A percentile compares a stretch with the other conserved stretches of the same genome.
phyloP scores from a whole-genome alignment of 2,888 invertebrate genomes.

The Drosophila birchii region DNA sequence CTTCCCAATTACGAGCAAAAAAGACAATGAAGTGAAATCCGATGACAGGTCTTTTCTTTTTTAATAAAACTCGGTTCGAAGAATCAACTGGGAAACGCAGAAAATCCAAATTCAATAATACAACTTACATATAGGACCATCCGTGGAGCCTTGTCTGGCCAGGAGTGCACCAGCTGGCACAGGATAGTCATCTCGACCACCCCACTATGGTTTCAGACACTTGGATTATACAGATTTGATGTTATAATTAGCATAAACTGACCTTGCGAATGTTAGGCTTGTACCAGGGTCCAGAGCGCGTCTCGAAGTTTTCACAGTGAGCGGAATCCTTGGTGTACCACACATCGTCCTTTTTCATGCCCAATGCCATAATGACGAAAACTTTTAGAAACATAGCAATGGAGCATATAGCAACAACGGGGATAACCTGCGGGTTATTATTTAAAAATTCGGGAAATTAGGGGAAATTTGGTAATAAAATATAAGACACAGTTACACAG shows the following conservation, averaged over 20 bases:
- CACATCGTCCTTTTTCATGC: slow-evolving; percentile 71
- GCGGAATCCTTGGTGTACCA: slow-evolving; percentile 57
- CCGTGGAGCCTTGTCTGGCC: slow-evolving; percentile 54
- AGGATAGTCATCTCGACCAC: slow-evolving; percentile 39
- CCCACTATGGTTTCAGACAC: not conserved
- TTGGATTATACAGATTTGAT: not conserved
- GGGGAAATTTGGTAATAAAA: not conserved
- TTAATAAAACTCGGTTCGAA: not conserved
- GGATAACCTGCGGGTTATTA: slow-evolving; percentile 62
- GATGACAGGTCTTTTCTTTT: not conserved
- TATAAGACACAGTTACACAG: too few relatives aligned
- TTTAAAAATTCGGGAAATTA: not conserved
- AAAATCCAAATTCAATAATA: slow-evolving; percentile 6
- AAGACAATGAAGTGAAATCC: not conserved
- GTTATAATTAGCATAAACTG: not conserved
- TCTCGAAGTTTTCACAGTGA: slow-evolving; percentile 63
- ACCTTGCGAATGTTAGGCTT: slow-evolving; percentile 57
- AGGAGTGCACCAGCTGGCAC: slow-evolving; percentile 54
- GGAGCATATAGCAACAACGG: slow-evolving; percentile 48
- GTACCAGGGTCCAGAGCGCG: slow-evolving; percentile 59
- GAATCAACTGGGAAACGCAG: slow-evolving; percentile 49
- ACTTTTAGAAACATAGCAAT: slow-evolving; percentile 47
- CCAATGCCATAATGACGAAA: slow-evolving; percentile 35
- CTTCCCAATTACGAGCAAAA: slow-evolving; percentile 47
- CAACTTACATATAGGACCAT: slow-evolving; percentile 50